Evolutionary conservation across 2,113 vertebrate genomes (phyloP).

Genomic region (Diadophis punctatus): DNA sequence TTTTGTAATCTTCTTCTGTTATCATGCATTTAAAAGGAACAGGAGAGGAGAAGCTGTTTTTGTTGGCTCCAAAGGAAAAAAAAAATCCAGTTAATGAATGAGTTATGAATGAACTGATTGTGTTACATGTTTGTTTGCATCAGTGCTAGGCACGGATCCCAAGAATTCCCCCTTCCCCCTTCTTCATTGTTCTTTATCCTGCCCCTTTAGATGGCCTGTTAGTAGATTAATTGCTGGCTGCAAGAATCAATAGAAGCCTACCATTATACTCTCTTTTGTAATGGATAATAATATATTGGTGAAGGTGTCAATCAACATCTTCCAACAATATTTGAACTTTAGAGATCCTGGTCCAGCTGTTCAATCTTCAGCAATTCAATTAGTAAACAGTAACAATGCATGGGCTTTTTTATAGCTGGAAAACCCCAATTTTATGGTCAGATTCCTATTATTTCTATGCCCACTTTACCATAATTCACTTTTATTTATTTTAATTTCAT

Average conservation of each 20-base stretch:
- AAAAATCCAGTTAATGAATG: slow-evolving; percentile 72
- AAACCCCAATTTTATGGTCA: neutral
- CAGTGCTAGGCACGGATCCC: slow-evolving; percentile 75
- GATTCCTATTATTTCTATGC: neutral
- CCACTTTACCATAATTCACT: neutral
- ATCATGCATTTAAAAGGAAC: slow-evolving; percentile 47
- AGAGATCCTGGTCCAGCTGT: neutral
- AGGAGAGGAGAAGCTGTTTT: slow-evolving; percentile 46
- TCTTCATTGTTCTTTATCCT: slow-evolving; percentile 51
- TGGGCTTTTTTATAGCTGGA: neutral
- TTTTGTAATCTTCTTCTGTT: slow-evolving; percentile 42
- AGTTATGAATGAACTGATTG: slow-evolving; percentile 72
- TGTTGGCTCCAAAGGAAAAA: slow-evolving; percentile 30
- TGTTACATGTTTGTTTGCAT: slow-evolving; percentile 74
- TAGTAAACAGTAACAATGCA: neutral
- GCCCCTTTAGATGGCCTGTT: slow-evolving; percentile 34
- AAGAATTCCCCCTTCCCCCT: slow-evolving; percentile 58
- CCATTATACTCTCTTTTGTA: neutral
- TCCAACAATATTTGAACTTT: neutral
- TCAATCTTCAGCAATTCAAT: neutral
- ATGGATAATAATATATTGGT: neutral
- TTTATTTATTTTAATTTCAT: neutral
- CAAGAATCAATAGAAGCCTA: slow-evolving; percentile 2
- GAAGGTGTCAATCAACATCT: neutral
- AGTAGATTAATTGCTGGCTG: slow-evolving; percentile 54